These are phyloP conservation scores for Taeniopygia guttata DNA, from an alignment of 2,797 vertebrate genomes.

Conservation along the genomic window DNA sequence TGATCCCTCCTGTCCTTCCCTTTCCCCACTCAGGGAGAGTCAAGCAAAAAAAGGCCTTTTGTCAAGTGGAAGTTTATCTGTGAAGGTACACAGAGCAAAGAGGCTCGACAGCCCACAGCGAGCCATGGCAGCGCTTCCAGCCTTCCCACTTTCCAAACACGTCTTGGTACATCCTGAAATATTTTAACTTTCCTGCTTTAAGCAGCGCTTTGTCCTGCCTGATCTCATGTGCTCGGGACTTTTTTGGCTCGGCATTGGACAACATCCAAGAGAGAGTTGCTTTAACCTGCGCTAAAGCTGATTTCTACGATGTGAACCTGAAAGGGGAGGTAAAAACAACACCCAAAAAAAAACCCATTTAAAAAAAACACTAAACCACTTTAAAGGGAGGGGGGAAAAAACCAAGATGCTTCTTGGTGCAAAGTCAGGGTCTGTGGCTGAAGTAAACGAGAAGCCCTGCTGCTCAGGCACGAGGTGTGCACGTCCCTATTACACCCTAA, in stretches of 20 bases:
- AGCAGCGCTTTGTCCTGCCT: conserved; percentile 65
- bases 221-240: conserved; percentile 70
- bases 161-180: conserved; percentile 60
- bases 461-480: conserved; percentile 21
- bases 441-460: background rate
- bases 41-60: conserved; percentile 34
- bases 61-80: conserved; percentile 65
- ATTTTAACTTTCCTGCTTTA: conserved; percentile 61
- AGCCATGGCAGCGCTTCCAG: conserved; percentile 58
- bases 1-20: conserved; percentile 20
- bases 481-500: conserved; percentile 1
- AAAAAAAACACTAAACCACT: background rate
- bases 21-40: background rate
- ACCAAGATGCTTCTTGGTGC: background rate
- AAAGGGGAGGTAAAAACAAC: conserved; percentile 28
- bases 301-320: conserved; percentile 44
- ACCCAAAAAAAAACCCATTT: background rate
- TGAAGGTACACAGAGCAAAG: conserved; percentile 28
- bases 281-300: conserved; percentile 68
- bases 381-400: background rate
- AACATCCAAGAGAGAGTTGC: conserved; percentile 57
- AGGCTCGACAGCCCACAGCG: conserved; percentile 14
- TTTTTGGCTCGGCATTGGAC: conserved; percentile 73
- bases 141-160: conserved; percentile 49
- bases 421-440: background rate